These are phyloP conservation scores for Carassius carassius DNA, from an alignment of 2,113 vertebrate species.

Conservation along the genomic window DNA sequence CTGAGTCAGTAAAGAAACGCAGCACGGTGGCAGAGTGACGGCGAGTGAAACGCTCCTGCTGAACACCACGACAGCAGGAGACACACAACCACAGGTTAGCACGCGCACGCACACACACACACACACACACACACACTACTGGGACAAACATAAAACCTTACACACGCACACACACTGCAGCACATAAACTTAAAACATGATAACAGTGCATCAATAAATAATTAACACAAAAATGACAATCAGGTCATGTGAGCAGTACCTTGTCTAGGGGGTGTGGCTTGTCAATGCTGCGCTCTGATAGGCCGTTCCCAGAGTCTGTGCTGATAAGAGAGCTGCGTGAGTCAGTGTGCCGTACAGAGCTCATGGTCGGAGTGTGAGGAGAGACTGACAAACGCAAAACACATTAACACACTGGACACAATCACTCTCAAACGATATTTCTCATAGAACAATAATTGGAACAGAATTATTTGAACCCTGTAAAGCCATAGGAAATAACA, in stretches of 20 bases:
- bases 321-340: slow-evolving; percentile 95
- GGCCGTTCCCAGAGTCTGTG: slow-evolving; percentile 91
- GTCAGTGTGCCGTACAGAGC: slow-evolving; percentile 87
- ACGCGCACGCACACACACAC: not conserved
- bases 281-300: slow-evolving; percentile 85
- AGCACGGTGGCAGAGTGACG: slow-evolving; percentile 84
- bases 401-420: not conserved
- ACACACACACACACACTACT: not conserved
- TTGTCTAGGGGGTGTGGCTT: slow-evolving; percentile 93
- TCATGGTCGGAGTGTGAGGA: slow-evolving; percentile 93
- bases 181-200: not conserved
- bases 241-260: slow-evolving; percentile 72
- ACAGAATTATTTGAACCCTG: not conserved
- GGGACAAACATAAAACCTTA: not conserved
- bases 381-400: slow-evolving; percentile 76
- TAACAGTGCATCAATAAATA: not conserved
- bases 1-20: slow-evolving; percentile 71
- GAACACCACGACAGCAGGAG: slow-evolving; percentile 68
- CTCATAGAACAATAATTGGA: not conserved
- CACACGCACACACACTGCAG: not conserved
- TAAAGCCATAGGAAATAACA: not conserved
- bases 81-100: slow-evolving; percentile 72
- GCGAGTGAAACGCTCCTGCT: slow-evolving; percentile 83
- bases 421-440: not conserved
- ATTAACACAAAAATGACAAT: not conserved